Percentiles rank a stretch among this genome's conserved stretches.
These are phyloP conservation scores for Neosilurus mollespiculum DNA, from an alignment of 2,797 vertebrate species.

Conservation along the genomic window DNA sequence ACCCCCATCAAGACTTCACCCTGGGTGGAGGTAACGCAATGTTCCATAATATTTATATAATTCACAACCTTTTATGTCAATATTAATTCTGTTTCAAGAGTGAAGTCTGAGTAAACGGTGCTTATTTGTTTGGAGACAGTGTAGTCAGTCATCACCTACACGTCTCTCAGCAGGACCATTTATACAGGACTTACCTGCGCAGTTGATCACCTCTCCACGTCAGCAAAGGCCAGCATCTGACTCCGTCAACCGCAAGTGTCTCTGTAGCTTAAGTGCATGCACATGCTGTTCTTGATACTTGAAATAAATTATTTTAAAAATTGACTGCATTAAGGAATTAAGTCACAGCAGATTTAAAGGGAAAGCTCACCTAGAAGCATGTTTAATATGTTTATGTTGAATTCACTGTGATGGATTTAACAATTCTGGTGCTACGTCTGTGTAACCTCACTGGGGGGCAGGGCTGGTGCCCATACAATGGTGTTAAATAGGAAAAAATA, in stretches of 20 bases:
- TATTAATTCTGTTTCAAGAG: not conserved
- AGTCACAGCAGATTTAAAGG: not conserved
- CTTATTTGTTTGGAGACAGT: constrained; percentile 34
- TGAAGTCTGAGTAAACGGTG: not conserved
- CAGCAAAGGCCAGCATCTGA: constrained; percentile 34
- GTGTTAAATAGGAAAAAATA: not conserved
- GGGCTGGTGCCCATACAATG: not conserved
- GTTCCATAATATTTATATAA: constrained; percentile 3
- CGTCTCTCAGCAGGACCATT: constrained; percentile 30
- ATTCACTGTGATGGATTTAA: not conserved
- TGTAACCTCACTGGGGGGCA: not conserved
- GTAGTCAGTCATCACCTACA: not conserved
- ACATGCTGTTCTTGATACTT: constrained; percentile 7
- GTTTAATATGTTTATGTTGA: not conserved
- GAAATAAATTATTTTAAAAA: not conserved
- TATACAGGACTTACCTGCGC: constrained; percentile 35
- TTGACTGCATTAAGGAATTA: not conserved
- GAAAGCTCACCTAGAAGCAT: not conserved
- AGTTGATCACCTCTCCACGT: constrained; percentile 40
- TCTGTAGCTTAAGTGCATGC: not conserved
- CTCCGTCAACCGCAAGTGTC: constrained; percentile 17
- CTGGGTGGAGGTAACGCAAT: too few relatives aligned
- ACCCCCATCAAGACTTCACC: too few relatives aligned
- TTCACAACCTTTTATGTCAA: too few relatives aligned
- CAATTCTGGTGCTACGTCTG: not conserved